Conservation (phyloP, 2,888 invertebrate genomes). For the Masnerella sp. region DNA sequence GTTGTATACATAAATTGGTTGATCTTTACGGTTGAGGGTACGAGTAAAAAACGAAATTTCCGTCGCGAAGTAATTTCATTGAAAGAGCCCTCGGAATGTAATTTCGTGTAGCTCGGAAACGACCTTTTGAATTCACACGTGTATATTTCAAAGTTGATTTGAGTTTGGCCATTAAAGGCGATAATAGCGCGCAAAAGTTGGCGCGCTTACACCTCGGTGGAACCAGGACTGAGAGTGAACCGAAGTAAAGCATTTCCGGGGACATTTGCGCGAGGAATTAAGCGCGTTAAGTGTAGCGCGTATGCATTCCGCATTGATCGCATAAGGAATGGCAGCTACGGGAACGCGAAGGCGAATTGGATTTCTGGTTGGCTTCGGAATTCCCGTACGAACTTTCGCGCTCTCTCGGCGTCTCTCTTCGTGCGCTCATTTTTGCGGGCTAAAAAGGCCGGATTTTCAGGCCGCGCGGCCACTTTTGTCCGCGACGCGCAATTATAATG, state of each 20-base stretch:
- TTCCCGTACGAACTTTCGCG: constrained; percentile 37
- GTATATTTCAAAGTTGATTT: constrained; percentile 3
- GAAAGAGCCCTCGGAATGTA: too few species aligned
- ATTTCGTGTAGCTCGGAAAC: too few species aligned
- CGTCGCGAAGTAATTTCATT: not conserved
- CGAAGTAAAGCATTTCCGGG: constrained; percentile 32
- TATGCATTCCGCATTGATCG: constrained; percentile 50
- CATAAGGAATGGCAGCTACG: constrained; percentile 56
- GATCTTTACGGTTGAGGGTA: too few species aligned
- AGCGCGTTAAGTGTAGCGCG: constrained; percentile 46
- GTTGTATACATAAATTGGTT: too few species aligned
- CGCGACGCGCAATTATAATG: constrained; percentile 36
- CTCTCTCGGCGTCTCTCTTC: not conserved
- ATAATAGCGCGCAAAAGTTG: constrained; percentile 9
- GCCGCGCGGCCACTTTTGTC: constrained; percentile 28
- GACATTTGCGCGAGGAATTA: constrained; percentile 42
- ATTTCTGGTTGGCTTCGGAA: constrained; percentile 49
- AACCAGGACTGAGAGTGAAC: constrained; percentile 35
- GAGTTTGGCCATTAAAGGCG: constrained; percentile 18
- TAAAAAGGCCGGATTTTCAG: constrained; percentile 23
- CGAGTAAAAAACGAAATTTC: too few species aligned
- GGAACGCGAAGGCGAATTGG: constrained; percentile 49
- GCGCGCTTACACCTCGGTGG: too few species aligned
- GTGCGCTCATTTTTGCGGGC: constrained; percentile 23
- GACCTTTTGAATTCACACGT: too few species aligned